Evolutionary conservation across 2,113 vertebrate genomes (phyloP).

Genomic region (human): GRCh38 chr1:78151001-78151500

Average conservation of each 20-base stretch:
- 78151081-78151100: background rate
- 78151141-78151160: background rate
- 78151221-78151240: background rate
- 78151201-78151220: background rate
- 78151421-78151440: background rate
- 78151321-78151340: background rate
- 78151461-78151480: background rate
- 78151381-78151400: background rate
- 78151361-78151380: background rate
- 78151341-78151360: background rate
- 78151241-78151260: background rate
- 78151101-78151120: background rate
- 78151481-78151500: constrained; percentile 5
- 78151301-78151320: background rate
- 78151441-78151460: background rate
- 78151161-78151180: background rate
- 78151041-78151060: background rate
- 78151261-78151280: background rate
- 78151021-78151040: background rate
- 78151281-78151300: background rate
- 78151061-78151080: background rate
- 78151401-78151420: background rate
- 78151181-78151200: background rate
- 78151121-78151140: background rate
- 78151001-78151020: background rate